These are phyloP conservation scores for Galago senegalensis DNA, from an alignment of 2,797 vertebrate genomes.

Conservation along the genomic window DNA sequence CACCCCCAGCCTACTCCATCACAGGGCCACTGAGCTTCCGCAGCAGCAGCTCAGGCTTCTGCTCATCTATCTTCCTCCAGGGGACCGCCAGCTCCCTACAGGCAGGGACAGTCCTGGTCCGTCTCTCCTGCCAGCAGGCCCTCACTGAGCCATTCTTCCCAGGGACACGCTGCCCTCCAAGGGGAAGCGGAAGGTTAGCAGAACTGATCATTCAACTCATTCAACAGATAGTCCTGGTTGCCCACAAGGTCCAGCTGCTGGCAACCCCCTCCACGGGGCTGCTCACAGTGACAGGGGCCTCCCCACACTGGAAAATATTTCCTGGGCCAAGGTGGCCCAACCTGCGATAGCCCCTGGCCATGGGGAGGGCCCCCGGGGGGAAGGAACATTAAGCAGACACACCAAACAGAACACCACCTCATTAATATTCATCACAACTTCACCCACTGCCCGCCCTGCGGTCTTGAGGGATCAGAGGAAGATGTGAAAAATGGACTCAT, in stretches of 20 bases:
- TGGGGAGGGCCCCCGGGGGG: not conserved
- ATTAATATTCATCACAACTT: constrained; percentile 6
- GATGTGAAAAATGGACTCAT: constrained; percentile 63
- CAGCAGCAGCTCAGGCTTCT: rapidly evolving
- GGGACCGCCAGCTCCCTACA: not conserved
- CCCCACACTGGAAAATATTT: not conserved
- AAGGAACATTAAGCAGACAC: not conserved
- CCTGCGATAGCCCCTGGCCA: not conserved
- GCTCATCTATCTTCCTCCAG: too few species aligned
- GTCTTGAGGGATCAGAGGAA: not conserved
- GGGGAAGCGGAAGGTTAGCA: rapidly evolving
- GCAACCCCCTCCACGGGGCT: too few species aligned
- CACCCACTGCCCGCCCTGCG: not conserved
- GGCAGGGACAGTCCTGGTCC: not conserved
- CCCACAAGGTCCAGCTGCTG: rapidly evolving
- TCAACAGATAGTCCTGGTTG: rapidly evolving
- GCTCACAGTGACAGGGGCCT: not conserved
- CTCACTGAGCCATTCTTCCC: not conserved
- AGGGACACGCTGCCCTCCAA: not conserved
- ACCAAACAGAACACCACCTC: not conserved
- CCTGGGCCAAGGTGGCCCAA: not conserved
- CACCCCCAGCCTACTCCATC: too few species aligned
- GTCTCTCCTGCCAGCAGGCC: too few species aligned
- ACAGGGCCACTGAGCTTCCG: not conserved
- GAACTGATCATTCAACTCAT: not conserved